phyloP scores from a whole-genome alignment of 2,888 invertebrate species.

The Imbricaverruca yamaguchii region DNA sequence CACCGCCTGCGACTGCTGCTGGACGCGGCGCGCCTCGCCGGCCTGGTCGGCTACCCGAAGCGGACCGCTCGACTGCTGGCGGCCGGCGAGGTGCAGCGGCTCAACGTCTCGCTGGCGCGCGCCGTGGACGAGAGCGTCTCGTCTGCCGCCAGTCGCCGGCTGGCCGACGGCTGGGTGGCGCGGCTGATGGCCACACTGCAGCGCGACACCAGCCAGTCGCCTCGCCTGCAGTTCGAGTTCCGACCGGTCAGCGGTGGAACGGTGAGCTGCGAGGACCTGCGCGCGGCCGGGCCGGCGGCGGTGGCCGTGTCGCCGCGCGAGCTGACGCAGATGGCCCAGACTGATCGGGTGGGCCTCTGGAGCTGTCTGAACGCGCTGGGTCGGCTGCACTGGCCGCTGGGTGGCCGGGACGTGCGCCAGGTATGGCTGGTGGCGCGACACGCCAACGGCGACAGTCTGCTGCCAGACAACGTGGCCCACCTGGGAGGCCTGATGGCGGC shows the following conservation, averaged over 20 bases:
- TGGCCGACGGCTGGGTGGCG: neutral
- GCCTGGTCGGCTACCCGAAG: constrained; percentile 6
- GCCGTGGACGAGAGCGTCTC: neutral
- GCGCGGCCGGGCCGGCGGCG: constrained; percentile 14
- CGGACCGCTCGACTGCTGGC: neutral
- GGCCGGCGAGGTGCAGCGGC: neutral
- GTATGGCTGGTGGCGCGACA: neutral
- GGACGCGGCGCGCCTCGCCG: neutral
- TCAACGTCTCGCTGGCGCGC: neutral
- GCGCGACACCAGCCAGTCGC: too few species aligned
- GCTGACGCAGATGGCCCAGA: neutral
- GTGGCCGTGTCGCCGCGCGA: neutral
- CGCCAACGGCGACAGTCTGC: neutral
- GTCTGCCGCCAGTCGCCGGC: neutral
- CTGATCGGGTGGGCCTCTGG: neutral
- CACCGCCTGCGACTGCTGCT: neutral
- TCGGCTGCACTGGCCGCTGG: neutral
- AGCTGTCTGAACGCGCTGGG: constrained; percentile 15
- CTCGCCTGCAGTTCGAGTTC: neutral
- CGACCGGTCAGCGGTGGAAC: neutral
- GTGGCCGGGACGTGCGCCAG: too few species aligned
- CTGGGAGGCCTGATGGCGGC: constrained; percentile 15
- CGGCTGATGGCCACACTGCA: neutral
- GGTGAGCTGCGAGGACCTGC: constrained; percentile 1
- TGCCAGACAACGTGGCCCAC: neutral